Evolutionary conservation across 2,888 invertebrate genomes (phyloP).

Genomic region (Hypselothyrea guttata): DNA sequence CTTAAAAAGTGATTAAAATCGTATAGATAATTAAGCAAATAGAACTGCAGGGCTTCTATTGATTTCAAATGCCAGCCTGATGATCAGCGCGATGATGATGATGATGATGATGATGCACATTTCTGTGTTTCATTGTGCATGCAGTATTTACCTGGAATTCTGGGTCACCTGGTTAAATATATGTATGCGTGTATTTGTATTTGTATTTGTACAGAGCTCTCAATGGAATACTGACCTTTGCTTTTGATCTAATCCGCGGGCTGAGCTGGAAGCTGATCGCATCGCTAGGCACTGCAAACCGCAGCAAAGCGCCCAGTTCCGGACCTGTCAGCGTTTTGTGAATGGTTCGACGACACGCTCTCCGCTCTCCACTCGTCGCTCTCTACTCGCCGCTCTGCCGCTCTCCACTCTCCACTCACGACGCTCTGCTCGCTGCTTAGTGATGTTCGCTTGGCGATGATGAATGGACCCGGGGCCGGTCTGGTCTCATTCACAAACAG

Average conservation of each 20-base stretch:
- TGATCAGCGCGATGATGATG: not conserved
- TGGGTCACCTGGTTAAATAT: constrained; percentile 7
- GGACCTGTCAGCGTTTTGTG: constrained; percentile 51
- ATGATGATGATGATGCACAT: constrained; percentile 2
- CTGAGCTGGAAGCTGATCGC: constrained; percentile 30
- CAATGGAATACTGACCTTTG: constrained; percentile 42
- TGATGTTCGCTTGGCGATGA: constrained; percentile 43
- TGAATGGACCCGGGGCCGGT: constrained; percentile 60
- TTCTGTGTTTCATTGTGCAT: not conserved
- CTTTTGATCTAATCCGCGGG: constrained; percentile 43
- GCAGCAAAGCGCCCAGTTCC: constrained; percentile 74
- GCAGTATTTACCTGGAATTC: not conserved
- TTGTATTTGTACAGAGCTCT: not conserved
- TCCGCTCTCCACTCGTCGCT: too few species aligned
- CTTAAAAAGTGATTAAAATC: constrained; percentile 13
- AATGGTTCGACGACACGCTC: constrained; percentile 3
- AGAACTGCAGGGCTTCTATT: not conserved
- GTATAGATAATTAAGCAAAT: constrained; percentile 2
- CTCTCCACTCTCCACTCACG: too few species aligned
- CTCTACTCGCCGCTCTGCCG: too few species aligned
- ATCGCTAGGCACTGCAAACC: constrained; percentile 51
- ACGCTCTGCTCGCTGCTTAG: not conserved
- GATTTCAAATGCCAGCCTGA: too few species aligned
- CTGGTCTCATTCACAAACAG: constrained; percentile 67
- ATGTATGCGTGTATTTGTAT: too few species aligned